Base-by-base conservation (phyloP, 92 coral and sea anemone species). In the Parazoanthus darwini region DNA sequence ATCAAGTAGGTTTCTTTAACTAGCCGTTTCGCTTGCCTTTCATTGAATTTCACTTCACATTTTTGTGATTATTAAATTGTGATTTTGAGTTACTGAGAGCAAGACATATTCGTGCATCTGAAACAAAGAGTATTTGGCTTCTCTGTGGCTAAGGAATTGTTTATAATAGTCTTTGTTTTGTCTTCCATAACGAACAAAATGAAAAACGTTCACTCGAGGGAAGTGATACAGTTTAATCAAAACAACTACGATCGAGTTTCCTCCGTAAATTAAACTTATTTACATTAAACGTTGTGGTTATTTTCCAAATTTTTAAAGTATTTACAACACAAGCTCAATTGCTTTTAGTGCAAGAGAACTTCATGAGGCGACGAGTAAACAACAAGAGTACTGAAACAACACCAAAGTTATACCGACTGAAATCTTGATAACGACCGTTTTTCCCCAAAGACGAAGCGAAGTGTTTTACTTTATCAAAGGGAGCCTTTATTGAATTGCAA, bases 401-500 rank as follows among this genome's bases (percentile, higher is more conserved):
- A 35, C 20, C 37, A n/a, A 71, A n/a, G 35, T 67, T 42, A 48
- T 48, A 48, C 51, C 51, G 74, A 58, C 38, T 10, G 35, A 16
- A 25, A 82, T 29, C 33, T 29, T 29, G 33, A 29, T 67, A 14
- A 6, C 22, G 22, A 63, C 59, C 38, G 59, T 43, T 67, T 82
- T 22, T 46, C 38, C 4, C 65, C 50, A 44, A n/a, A 71, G 71
- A 46, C 36, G 66, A 70, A 48, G 44, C 58, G 23, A 71, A 36
- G 78, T 36, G 54, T 84, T 48, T 68, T 84, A 26, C 5, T 33
- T 29, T 8, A 15, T 33, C 65, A 11, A 46, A 84, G 66, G 35
- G 10, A 82, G 58, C 43, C 70, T 70, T 65, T 65, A 37, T 82
- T 81, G 59, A 42, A 82, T 82, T 82, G 58, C 77, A 82, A 39